Evolutionary conservation across 2,113 vertebrate species (phyloP), one percentile per base, ranked within the genome.

Genomic region (Cheirogaleus medius): DNA sequence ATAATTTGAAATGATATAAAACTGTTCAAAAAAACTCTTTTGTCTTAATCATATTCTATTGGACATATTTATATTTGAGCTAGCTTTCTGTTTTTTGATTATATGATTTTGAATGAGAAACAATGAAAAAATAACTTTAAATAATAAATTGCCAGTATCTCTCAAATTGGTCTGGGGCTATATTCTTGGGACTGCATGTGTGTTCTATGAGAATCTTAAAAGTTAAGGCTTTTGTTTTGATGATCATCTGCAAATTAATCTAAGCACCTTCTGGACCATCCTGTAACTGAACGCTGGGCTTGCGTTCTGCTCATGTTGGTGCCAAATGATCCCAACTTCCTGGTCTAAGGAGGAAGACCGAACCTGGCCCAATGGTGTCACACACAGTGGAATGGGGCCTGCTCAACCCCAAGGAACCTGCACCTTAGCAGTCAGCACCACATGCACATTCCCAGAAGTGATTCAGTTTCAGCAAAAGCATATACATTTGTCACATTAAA

Each of bases 1-100:
- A 15, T 92, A 60, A 88, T 83, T 94, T 94, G 29, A 80, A 86
- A 81, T 88, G 21, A 84, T 82, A 66, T 34, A 90, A 88, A 90
- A 73, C 23, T 85, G 32, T 74, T 52, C 42, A 49, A 34, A 39
- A 84, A 44, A 64, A 25, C 20, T 54, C 64, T 69, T 76, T 68
- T 60, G 60, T 82, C 47, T 90, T 88, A 81, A 32, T 87, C 76
- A 56, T 29, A 84, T 66, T 42, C 47, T 60, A 39, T 42, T 84
- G 56, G 90, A 69, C 29, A 87, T 47, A 76, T 63, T 96, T 64
- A 37, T 63, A 10, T 91, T 71, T 93, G 47, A 78, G 29, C 44
- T 32, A 49, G 7, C 15, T 87, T 73, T 93, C 13, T 87, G 39
- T 5, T 93, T 39, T 92, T 49, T 88, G 42, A 32, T 63, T 69